These are phyloP conservation scores for Styela plicata DNA, from an alignment of 23 tunicate species.

Conservation along the genomic window DNA sequence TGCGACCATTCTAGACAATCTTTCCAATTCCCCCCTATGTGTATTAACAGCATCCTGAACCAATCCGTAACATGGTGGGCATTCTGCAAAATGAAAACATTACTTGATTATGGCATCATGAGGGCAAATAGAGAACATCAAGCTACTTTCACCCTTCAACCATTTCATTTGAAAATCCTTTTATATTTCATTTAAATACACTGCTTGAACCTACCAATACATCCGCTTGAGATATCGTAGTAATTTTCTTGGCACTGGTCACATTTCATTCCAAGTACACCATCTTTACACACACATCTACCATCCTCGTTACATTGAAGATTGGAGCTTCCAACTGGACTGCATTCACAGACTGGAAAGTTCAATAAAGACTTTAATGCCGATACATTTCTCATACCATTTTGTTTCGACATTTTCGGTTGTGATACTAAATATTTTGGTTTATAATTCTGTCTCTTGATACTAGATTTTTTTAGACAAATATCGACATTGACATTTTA, in stretches of 20 bases:
- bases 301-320: constrained; percentile 86
- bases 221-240: constrained; percentile 69
- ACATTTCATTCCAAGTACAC: constrained; percentile 87
- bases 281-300: constrained; percentile 75
- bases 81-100: constrained; percentile 39
- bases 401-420: too few relatives aligned
- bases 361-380: not conserved
- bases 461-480: too few relatives aligned
- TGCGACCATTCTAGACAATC: constrained; percentile 47
- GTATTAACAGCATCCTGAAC: constrained; percentile 85
- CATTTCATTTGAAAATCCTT: too few relatives aligned
- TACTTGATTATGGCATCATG: too few relatives aligned
- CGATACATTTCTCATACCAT: not conserved
- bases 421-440: too few relatives aligned
- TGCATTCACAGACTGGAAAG: constrained; percentile 80
- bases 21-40: constrained; percentile 54
- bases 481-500: too few relatives aligned
- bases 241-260: constrained; percentile 96
- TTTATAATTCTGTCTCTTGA: too few relatives aligned
- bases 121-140: too few relatives aligned
- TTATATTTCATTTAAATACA: too few relatives aligned
- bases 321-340: constrained; percentile 66
- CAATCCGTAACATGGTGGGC: constrained; percentile 94
- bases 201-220: constrained; percentile 78
- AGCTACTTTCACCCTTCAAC: too few relatives aligned